phyloP scores from a whole-genome alignment of 1,140 invertebrate genomes.

The Meteorus sp. region DNA sequence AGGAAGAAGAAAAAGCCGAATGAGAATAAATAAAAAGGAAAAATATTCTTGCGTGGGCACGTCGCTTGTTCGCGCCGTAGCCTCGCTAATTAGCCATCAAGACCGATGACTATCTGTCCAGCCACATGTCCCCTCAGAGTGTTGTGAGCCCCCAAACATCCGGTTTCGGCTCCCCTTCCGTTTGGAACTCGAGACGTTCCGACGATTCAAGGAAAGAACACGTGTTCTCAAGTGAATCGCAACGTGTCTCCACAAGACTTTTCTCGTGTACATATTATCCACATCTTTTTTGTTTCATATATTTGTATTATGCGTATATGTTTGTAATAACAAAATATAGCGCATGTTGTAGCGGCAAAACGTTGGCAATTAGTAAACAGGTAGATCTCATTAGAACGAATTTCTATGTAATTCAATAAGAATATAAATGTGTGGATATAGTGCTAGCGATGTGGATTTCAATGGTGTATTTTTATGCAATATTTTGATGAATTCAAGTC shows the following conservation, averaged over 20 bases:
- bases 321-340: not conserved
- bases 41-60: slow-evolving; percentile 19
- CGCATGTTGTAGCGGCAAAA: not conserved
- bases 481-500: too few species aligned
- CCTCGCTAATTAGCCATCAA: slow-evolving; percentile 27
- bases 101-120: slow-evolving; percentile 28
- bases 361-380: slow-evolving; percentile 21
- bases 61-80: slow-evolving; percentile 27
- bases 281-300: not conserved
- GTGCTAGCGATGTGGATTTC: too few species aligned
- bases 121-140: slow-evolving; percentile 25
- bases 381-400: slow-evolving; percentile 18
- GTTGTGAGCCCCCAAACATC: slow-evolving; percentile 25
- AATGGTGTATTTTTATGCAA: too few species aligned
- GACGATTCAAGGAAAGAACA: slow-evolving; percentile 31
- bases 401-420: too few species aligned
- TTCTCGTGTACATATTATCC: not conserved
- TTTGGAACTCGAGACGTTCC: slow-evolving; percentile 11
- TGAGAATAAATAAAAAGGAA: slow-evolving; percentile 5
- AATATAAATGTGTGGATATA: too few species aligned
- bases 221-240: slow-evolving; percentile 38
- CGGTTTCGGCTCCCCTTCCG: slow-evolving; percentile 22
- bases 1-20: not conserved
- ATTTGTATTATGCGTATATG: too few species aligned
- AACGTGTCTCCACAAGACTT: slow-evolving; percentile 21